Conservation (phyloP, 2,113 vertebrate genomes). For the Lepidothrix coronata region DNA sequence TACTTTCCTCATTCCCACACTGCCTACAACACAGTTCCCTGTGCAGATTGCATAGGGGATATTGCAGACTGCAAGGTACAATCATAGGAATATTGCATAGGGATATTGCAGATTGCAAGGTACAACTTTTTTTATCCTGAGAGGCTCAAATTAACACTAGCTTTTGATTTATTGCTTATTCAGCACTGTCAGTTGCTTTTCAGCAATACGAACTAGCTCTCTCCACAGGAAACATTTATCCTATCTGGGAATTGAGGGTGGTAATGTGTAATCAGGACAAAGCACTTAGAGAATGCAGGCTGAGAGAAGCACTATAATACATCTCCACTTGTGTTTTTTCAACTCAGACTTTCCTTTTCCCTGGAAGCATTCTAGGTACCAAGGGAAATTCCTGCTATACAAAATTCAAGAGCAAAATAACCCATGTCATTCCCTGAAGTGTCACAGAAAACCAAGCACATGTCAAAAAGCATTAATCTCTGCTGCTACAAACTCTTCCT, state of each 20-base stretch:
- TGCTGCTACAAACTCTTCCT: background rate
- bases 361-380: background rate
- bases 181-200: background rate
- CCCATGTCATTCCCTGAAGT: background rate
- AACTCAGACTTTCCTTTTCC: background rate
- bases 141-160: background rate
- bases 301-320: background rate
- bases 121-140: background rate
- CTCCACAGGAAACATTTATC: constrained; percentile 15
- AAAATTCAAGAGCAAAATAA: constrained; percentile 17
- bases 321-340: background rate
- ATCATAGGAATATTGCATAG: background rate
- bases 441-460: background rate
- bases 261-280: constrained; percentile 11
- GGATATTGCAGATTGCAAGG: background rate
- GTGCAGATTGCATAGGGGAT: background rate
- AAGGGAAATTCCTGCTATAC: background rate
- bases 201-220: background rate
- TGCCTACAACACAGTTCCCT: background rate
- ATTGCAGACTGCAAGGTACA: background rate
- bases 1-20: background rate
- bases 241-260: background rate
- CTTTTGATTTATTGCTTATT: constrained; percentile 42
- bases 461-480: background rate
- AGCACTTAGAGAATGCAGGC: background rate